A percentile compares a stretch with the other conserved stretches of the same genome.
These are phyloP conservation scores for Stegostoma tigrinum DNA, from an alignment of 2,113 vertebrate genomes.

Conservation along the genomic window DNA sequence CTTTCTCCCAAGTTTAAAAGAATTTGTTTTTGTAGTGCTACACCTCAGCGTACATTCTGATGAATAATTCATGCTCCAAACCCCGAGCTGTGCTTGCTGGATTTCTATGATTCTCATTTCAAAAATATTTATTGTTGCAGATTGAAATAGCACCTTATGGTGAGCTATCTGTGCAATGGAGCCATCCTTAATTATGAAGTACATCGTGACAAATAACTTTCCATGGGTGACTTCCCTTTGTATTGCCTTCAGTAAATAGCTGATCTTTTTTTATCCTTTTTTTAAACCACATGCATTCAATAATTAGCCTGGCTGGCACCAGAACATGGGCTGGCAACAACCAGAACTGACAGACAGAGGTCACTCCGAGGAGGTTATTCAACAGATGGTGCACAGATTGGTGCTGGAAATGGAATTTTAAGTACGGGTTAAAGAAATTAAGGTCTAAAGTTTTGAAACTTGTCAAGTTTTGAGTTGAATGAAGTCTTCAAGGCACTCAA, in stretches of 20 bases:
- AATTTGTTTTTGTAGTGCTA: not conserved
- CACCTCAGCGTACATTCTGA: not conserved
- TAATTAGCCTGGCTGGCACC: not conserved
- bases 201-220: not conserved
- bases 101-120: not conserved
- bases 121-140: slow-evolving; percentile 3
- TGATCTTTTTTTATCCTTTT: too few relatives aligned
- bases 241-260: not conserved
- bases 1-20: not conserved
- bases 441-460: not conserved
- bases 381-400: slow-evolving; percentile 10
- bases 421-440: not conserved
- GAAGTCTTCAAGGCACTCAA: not conserved
- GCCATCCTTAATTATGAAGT: not conserved
- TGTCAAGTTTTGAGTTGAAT: not conserved
- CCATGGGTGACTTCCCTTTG: not conserved
- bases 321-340: not conserved
- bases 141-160: not conserved
- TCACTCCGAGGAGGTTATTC: not conserved
- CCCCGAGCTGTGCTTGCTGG: not conserved
- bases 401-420: not conserved
- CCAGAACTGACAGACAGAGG: not conserved
- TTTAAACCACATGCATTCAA: not conserved
- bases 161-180: not conserved
- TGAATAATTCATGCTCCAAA: not conserved